These are phyloP conservation scores for Hippocampus barbouri DNA, from an alignment of 2,113 vertebrate species.

Conservation along the genomic window DNA sequence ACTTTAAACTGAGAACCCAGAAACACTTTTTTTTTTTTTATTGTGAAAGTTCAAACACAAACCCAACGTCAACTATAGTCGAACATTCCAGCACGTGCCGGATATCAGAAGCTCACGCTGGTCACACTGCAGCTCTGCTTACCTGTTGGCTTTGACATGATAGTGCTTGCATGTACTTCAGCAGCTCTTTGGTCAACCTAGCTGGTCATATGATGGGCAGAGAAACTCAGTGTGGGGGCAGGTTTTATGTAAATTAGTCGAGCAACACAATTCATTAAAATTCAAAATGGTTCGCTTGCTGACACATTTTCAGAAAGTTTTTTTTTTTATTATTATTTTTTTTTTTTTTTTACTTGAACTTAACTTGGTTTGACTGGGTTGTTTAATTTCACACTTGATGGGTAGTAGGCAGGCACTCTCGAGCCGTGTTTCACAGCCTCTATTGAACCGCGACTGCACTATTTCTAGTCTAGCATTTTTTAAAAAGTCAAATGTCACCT, in stretches of 20 bases:
- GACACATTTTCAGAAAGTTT: not conserved
- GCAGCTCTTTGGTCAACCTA: not conserved
- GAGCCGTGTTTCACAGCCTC: not conserved
- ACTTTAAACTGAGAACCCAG: too few species aligned
- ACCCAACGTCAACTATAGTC: not conserved
- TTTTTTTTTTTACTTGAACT: not conserved
- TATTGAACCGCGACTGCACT: not conserved
- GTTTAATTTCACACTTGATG: not conserved
- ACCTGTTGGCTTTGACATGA: not conserved
- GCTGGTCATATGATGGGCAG: not conserved
- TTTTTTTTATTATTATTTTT: not conserved
- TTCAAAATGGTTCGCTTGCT: not conserved
- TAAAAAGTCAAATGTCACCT: constrained; percentile 1
- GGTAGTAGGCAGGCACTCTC: not conserved
- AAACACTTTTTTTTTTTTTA: too few species aligned
- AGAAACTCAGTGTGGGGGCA: not conserved
- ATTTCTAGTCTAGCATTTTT: not conserved
- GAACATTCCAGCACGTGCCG: not conserved
- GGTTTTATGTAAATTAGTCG: not conserved
- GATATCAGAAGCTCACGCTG: not conserved
- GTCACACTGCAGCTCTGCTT: not conserved
- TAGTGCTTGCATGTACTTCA: not conserved
- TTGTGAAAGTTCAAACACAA: not conserved
- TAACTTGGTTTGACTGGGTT: not conserved
- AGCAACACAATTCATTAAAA: not conserved